Base-by-base conservation (phyloP, 2,888 invertebrate genomes). In the Phortica magna region DNA sequence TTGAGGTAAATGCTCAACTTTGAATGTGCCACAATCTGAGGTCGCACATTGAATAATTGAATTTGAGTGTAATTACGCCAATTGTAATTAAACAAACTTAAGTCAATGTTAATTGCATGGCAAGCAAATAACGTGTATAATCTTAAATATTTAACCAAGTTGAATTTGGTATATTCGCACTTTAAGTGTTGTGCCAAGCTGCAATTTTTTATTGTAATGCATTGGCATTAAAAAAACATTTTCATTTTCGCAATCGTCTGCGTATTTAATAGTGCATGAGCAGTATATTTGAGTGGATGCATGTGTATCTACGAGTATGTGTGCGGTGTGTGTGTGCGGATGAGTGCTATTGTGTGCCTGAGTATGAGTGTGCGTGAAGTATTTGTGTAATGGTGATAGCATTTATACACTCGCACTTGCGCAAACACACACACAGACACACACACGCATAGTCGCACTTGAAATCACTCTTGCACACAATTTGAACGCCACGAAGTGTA, bases 401-500 rank as follows among this genome's bases (percentile, higher is more conserved):
- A 31, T 64, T 31, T 31, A 31, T 31, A 31, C 31, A 31, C 31
- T 31, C 31, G 31, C 19, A 64, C 39, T 22, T n/a, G n/a, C n/a
- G n/a, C n/a, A n/a, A n/a, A n/a, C 39, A 6, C 59, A 59, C n/a
- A 12, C 7, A 59, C 14, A 59, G 2, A 59, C 39, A 31, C 39
- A 64, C 31, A 39, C 14, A 14, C 64, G 7, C 14, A 10, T 61
- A 7, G 3, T 4, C 61, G 19, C 6, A 19, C 19, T 17, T 14
- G 19, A 64, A 64, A 64, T 64, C 64, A 64, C 64, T 31, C 64
- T 64, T 31, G 64, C 87, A 85, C 85, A 85, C 87, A 85, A 87
- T 85, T 85, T 87, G 83, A 87, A 82, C 84, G 82, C 84, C 82
- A 85, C 87, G 82, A 83, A 84, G 84, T 83, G 87, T 84, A 85